A percentile compares a stretch with the other conserved stretches of the same genome.
phyloP scores from a whole-genome alignment of 2,113 vertebrate species.

The Odontophorus gujanensis region DNA sequence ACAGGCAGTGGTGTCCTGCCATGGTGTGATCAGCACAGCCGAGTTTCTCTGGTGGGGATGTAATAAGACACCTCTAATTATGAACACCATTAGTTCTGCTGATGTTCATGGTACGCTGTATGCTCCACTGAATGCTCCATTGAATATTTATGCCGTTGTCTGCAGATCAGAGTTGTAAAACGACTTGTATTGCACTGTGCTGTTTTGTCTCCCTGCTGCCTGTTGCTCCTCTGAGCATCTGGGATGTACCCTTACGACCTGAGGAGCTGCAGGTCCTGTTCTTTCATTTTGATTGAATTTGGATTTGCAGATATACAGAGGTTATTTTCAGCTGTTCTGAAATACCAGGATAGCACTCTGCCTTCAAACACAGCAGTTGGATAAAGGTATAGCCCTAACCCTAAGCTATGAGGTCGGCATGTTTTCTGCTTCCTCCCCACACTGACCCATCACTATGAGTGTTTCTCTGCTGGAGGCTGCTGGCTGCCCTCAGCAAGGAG shows the following conservation, averaged over 20 bases:
- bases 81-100: neutral
- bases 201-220: neutral
- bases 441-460: too few relatives aligned
- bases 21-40: neutral
- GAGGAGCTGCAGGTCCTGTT: neutral
- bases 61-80: slow-evolving; percentile 8
- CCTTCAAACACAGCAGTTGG: neutral
- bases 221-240: neutral
- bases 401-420: too few relatives aligned
- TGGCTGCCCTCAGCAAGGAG: too few relatives aligned
- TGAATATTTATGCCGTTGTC: neutral
- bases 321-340: neutral
- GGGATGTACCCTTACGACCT: neutral
- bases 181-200: neutral
- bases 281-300: neutral
- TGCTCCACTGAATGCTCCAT: neutral
- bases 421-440: neutral
- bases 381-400: neutral
- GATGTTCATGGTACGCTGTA: neutral
- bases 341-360: neutral
- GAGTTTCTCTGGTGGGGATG: neutral
- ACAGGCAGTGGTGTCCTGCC: neutral
- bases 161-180: neutral
- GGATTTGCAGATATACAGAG: neutral
- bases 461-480: neutral